Evolutionary conservation across 2,113 vertebrate species (phyloP).

Genomic region (Salvelinus fontinalis): DNA sequence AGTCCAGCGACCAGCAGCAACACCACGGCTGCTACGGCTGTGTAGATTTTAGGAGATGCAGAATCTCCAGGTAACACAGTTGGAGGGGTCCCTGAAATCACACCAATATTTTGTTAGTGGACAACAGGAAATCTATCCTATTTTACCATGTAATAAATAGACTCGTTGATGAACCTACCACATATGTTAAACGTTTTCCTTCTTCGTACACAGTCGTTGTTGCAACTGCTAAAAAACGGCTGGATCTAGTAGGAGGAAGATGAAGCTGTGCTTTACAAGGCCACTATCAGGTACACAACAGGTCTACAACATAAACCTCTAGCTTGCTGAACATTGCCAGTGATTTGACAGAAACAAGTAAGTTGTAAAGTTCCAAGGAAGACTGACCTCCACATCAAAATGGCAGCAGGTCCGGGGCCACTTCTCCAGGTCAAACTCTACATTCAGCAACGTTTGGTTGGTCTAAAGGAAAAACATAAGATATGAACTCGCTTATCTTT

Average conservation of each 20-base stretch:
- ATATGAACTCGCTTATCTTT: neutral
- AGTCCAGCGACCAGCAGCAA: neutral
- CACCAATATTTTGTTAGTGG: neutral
- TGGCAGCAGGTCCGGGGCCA: constrained; percentile 24
- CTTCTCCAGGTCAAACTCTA: constrained; percentile 26
- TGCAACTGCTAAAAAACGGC: constrained; percentile 66
- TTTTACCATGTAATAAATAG: neutral
- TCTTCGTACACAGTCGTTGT: constrained; percentile 63
- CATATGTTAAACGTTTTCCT: constrained; percentile 24
- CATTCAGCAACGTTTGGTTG: constrained; percentile 15
- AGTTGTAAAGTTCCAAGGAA: neutral
- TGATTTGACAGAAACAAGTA: neutral
- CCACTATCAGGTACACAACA: too few relatives aligned
- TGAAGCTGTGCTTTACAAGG: neutral
- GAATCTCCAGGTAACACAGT: constrained; percentile 17
- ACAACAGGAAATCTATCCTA: neutral
- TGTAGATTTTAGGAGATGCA: neutral
- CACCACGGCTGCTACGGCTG: too few relatives aligned
- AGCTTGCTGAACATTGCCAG: neutral
- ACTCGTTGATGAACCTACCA: constrained; percentile 17
- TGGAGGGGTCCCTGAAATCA: neutral
- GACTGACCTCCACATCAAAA: constrained; percentile 51
- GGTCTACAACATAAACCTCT: neutral
- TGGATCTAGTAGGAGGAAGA: constrained; percentile 59
- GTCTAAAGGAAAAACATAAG: constrained; percentile 1